Base-by-base conservation (phyloP, 2,113 vertebrate genomes). In the Pristiophorus japonicus region DNA sequence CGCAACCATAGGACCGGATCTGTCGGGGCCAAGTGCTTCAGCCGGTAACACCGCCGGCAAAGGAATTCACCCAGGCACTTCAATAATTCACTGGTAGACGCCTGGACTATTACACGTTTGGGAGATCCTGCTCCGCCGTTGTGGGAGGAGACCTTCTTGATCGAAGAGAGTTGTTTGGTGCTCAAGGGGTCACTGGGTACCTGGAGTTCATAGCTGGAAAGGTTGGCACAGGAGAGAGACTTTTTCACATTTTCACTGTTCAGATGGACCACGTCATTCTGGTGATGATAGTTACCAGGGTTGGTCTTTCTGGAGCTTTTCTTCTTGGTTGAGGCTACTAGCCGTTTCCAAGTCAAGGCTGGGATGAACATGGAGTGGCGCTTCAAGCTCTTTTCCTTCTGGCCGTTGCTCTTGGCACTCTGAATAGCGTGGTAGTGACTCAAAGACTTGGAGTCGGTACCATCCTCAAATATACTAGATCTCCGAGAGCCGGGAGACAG, bases 11-110 rank as follows among this genome's bases (percentile, higher is more conserved):
- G 97, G 34, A 98, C 97, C 0, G 98, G 98, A 95, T 98, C 98
- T 0, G 97, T 97, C 0, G 98, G 98, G 0, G 97, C 97, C 62
- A 98, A 97, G 10, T 97, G 98, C 96, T 98, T 98, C 34, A 98
- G 97, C 0, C 97, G 97, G 96, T 98, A 98, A 96, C 98, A 98
- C 95, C 98, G 98, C 0, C 97, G 96, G 81, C 98, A 98, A 65
- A 98, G 97, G 97, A 98, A 98, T 95, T 98, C 97, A 0, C 98
- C 98, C 75, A 98, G 96, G 95, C 98, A 98, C 91, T 98, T 97
- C 30, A 98, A 97, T 0, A 98, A 97, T 97, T 98, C 98, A 45
- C 98, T 98, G 95, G 98, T 98, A 95, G 98, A 98, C 0, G 98
- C 98, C 96, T 98, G 98, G n/a, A 98, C 98, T 16, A 98, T 97